phyloP scores from a whole-genome alignment of 2,888 invertebrate species.

The Girardia tigrina region DNA sequence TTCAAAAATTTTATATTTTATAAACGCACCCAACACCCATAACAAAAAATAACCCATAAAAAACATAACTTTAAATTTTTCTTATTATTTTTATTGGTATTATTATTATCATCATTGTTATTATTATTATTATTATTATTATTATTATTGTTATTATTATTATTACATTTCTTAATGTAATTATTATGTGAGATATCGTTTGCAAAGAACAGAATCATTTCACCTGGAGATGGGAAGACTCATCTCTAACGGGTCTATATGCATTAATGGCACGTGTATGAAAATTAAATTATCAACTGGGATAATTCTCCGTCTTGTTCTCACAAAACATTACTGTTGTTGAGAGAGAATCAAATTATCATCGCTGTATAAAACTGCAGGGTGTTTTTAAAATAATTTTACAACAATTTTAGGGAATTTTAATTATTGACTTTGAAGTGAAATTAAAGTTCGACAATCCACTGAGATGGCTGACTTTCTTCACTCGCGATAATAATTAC shows the following conservation, averaged over 20 bases:
- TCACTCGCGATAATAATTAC: too few species aligned
- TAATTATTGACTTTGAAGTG: conserved; percentile 13
- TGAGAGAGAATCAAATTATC: conserved; percentile 14
- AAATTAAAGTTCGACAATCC: neutral
- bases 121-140: too few species aligned
- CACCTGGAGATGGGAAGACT: neutral
- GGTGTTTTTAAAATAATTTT: conserved; percentile 13
- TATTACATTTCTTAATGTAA: too few species aligned
- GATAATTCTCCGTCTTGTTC: conserved; percentile 11
- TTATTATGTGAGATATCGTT: too few species aligned
- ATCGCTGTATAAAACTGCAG: neutral
- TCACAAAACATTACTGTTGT: conserved; percentile 14
- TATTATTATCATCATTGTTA: too few species aligned
- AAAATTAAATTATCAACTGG: neutral
- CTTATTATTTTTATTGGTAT: too few species aligned
- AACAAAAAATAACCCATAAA: too few species aligned
- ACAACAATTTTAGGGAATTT: neutral
- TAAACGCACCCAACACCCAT: too few species aligned
- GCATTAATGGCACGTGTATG: neutral
- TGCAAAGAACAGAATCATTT: too few species aligned
- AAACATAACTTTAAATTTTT: too few species aligned
- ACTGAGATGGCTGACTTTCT: conserved; percentile 4
- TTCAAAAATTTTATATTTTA: too few species aligned
- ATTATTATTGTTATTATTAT: too few species aligned
- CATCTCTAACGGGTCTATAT: neutral